A percentile compares a stretch with the other conserved stretches of the same genome.
Conservation (phyloP, 35 echinoderm and acorn worm genomes). For the Eucidaris tribuloides region DNA sequence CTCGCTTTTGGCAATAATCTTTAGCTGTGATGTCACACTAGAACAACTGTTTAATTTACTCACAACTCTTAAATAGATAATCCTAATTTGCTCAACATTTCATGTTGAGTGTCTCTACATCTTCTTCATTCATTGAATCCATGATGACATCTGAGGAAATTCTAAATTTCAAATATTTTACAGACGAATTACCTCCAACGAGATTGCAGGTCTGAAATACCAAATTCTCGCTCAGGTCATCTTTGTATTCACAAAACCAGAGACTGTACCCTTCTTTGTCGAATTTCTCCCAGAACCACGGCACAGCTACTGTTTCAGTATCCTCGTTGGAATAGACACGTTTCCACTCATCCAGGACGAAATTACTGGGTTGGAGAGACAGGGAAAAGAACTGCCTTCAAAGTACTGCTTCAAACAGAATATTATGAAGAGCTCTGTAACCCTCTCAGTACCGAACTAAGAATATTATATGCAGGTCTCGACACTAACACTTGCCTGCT, state of each 20-base stretch:
- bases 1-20: no score
- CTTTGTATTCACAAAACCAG: constrained; percentile 67
- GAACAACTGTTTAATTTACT: not conserved
- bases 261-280: constrained; percentile 82
- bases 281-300: constrained; percentile 79
- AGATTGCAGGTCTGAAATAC: constrained; percentile 69
- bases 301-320: constrained; percentile 47
- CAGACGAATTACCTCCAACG: constrained; percentile 61
- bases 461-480: not conserved
- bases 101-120: not conserved
- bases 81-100: not conserved
- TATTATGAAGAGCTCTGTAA: not conserved
- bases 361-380: constrained; percentile 22
- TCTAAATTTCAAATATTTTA: no score
- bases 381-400: not conserved
- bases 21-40: not conserved
- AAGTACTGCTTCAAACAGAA: no score
- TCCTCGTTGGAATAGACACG: constrained; percentile 70
- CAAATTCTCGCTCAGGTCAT: constrained; percentile 36
- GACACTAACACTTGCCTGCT: not conserved
- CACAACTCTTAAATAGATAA: not conserved
- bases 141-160: not conserved
- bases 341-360: constrained; percentile 86
- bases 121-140: not conserved
- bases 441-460: not conserved